Percentiles rank a stretch among this genome's conserved stretches.
phyloP scores from a whole-genome alignment of 2,113 vertebrate species.

The Laticauda laticaudata region DNA sequence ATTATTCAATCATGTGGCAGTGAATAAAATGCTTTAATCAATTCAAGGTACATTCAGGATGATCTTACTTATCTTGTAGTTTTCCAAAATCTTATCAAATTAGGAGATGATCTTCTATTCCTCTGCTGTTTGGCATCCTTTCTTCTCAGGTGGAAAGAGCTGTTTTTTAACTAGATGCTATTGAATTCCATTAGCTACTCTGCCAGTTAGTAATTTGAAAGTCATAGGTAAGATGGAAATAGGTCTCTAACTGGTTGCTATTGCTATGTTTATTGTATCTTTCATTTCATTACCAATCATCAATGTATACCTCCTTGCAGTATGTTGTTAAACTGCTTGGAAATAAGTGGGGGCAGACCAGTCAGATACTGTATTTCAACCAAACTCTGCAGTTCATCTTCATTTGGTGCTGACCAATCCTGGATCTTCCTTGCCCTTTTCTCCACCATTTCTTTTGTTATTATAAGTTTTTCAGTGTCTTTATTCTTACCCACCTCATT shows the following conservation, averaged over 20 bases:
- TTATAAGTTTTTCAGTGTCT: background rate
- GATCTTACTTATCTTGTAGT: background rate
- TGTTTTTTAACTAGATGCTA: background rate
- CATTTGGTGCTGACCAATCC: background rate
- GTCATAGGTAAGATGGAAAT: background rate
- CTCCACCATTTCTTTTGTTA: background rate
- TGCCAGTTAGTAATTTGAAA: background rate
- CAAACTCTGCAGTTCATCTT: background rate
- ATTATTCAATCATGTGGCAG: background rate
- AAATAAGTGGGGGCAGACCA: background rate
- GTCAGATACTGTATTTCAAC: background rate
- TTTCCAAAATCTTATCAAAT: background rate
- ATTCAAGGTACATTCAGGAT: background rate
- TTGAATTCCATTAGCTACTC: background rate
- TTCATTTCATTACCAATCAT: background rate
- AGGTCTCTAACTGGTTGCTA: background rate
- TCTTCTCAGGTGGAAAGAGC: background rate
- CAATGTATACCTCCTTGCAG: background rate
- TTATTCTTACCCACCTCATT: background rate
- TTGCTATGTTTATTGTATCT: background rate
- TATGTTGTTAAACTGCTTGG: background rate
- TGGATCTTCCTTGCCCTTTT: background rate
- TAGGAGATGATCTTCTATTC: background rate
- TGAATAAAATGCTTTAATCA: background rate
- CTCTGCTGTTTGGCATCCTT: background rate